These are phyloP conservation scores for Branchinecta lynchi DNA, from an alignment of 1,140 invertebrate species.

Conservation along the genomic window DNA sequence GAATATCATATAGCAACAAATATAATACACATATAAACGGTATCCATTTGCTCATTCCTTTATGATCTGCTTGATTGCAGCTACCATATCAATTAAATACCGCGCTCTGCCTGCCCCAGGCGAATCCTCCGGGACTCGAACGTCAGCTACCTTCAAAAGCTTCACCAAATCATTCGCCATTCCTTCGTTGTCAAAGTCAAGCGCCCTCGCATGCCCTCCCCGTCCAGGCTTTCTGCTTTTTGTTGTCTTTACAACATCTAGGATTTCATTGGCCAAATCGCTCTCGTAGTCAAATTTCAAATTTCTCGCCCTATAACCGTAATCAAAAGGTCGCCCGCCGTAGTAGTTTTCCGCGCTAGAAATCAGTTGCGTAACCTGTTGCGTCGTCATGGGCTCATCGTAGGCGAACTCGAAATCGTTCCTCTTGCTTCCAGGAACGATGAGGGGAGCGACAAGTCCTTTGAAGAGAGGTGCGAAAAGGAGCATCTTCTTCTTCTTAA, in stretches of 20 bases:
- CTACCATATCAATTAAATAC: neutral
- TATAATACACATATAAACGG: no score
- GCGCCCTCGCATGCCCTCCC: neutral
- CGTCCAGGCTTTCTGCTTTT: neutral
- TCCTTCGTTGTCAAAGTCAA: neutral
- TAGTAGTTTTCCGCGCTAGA: conserved; percentile 3
- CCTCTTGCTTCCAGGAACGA: neutral
- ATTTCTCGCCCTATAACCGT: neutral
- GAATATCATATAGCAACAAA: no score
- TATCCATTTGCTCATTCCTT: no score
- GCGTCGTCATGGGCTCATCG: neutral
- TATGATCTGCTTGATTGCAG: neutral
- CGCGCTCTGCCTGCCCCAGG: neutral
- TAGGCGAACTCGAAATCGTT: neutral
- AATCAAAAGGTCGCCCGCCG: neutral
- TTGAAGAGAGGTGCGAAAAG: neutral
- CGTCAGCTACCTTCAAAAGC: neutral
- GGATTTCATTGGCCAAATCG: neutral
- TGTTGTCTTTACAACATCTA: neutral
- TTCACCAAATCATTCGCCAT: neutral
- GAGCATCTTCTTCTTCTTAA: neutral
- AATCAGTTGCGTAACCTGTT: neutral
- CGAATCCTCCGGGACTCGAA: neutral
- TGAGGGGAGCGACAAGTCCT: neutral
- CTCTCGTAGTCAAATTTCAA: neutral